These are phyloP conservation scores for Pseudorhombus dupliciocellatus DNA, from an alignment of 2,113 vertebrate species.

Conservation along the genomic window DNA sequence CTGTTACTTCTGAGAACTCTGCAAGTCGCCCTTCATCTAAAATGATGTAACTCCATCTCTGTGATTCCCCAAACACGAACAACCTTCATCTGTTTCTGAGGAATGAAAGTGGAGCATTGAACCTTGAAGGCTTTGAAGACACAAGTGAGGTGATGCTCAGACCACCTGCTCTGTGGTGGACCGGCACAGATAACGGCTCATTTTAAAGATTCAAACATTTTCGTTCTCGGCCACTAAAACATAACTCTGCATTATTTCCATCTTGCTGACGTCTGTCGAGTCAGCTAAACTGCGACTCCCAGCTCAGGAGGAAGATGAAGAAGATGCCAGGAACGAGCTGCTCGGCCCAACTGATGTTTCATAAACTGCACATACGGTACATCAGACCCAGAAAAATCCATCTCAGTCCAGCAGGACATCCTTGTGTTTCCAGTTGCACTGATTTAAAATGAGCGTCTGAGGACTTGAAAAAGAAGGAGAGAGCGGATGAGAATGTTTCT, in stretches of 20 bases:
- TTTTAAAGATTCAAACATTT: background rate
- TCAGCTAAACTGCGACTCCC: slow-evolving; percentile 10
- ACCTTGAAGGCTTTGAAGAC: background rate
- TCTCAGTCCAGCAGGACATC: background rate
- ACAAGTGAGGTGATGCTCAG: background rate
- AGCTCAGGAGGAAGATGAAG: background rate
- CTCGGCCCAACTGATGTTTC: background rate
- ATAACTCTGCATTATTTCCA: background rate
- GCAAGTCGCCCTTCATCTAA: background rate
- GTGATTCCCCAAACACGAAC: background rate
- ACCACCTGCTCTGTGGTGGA: too few species aligned
- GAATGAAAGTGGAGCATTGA: background rate
- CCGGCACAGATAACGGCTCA: background rate
- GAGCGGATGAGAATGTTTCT: too few species aligned
- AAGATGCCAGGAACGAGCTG: background rate
- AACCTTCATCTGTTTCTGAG: background rate
- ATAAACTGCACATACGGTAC: background rate
- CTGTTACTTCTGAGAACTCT: background rate
- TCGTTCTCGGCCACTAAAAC: background rate
- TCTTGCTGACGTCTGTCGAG: slow-evolving; percentile 42
- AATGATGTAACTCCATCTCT: background rate
- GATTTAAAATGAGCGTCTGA: too few species aligned
- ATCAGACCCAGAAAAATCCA: background rate
- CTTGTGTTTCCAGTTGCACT: background rate
- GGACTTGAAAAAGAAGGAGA: too few species aligned